Evolutionary conservation across 1,140 invertebrate species (phyloP).

Genomic region (Drosophila kepulauana): DNA sequence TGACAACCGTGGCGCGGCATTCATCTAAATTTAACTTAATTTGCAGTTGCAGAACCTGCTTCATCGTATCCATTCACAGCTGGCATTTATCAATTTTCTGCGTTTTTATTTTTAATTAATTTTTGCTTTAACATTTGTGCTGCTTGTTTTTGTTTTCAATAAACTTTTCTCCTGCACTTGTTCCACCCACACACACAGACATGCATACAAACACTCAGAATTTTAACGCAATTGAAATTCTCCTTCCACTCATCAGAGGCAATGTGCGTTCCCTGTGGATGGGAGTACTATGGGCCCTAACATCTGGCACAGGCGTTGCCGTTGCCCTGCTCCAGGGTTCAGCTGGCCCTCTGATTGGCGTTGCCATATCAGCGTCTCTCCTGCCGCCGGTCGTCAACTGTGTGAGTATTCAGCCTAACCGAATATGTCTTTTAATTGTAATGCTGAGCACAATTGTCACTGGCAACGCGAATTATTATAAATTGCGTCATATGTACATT

Average conservation of each 20-base stretch:
- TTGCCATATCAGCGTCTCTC: conserved; percentile 94
- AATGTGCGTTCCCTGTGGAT: conserved; percentile 90
- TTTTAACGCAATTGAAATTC: conserved; percentile 33
- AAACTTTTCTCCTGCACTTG: neutral
- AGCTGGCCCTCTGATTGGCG: conserved; percentile 93
- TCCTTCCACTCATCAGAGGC: conserved; percentile 85
- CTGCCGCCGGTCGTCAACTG: conserved; percentile 95
- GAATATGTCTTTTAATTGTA: conserved; percentile 50
- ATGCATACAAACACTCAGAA: neutral
- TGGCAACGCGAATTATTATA: conserved; percentile 13
- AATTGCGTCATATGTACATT: neutral
- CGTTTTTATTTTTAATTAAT: conserved; percentile 74
- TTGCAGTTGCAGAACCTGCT: conserved; percentile 42
- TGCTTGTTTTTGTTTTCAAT: conserved; percentile 36
- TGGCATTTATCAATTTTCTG: conserved; percentile 60
- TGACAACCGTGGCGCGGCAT: conserved; percentile 33
- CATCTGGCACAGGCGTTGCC: conserved; percentile 92
- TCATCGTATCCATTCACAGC: conserved; percentile 16
- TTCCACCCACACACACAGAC: neutral
- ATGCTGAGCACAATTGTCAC: conserved; percentile 24
- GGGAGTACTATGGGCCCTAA: conserved; percentile 90
- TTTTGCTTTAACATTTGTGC: conserved; percentile 33
- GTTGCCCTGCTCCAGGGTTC: conserved; percentile 94
- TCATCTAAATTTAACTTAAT: conserved; percentile 69
- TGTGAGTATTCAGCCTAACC: conserved; percentile 86